Evolutionary conservation across 2,113 vertebrate genomes (phyloP), one percentile per base, ranked within the genome.

Genomic region (Pan paniscus): DNA sequence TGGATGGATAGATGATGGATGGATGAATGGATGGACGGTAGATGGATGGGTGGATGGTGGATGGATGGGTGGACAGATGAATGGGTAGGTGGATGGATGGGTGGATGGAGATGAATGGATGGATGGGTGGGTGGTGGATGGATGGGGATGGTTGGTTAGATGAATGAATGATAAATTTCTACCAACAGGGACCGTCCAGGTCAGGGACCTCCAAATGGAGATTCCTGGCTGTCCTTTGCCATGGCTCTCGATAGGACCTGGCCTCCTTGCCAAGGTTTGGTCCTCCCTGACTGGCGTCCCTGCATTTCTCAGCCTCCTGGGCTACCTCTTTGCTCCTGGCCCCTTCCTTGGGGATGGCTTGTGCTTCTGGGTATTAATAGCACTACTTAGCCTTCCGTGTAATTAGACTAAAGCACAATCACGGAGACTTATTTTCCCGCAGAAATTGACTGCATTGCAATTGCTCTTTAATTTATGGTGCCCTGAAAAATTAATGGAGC

Each of bases 401-500:
- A 73, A 92, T 97, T 96, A 82, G 57, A 84, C 50, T 40, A 67
- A 75, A 94, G 67, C 90, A 35, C 90, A 81, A 70, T 43, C 73
- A 85, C 12, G 14, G 92, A 90, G 96, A 88, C 22, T 14, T 89
- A 85, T 76, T 96, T 48, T 94, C 95, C 50, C 8, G 6, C 90
- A 61, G 91, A 97, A 98, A 96, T 40, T 83, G 81, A 87, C 92
- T 76, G 50, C 84, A 30, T 59, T 78, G 76, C 89, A 84, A 94
- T 94, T 94, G 64, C 81, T 95, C 57, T 79, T 81, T 97, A 97
- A 98, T 97, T 98, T 95, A 97, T 40, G 86, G 57, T 38, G 48
- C 76, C 92, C 96, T 92, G 91, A 90, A 90, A 98, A 96, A 75
- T 96, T 97, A 97, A 96, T 95, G 94, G 97, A 95, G 97, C 97